Conservation (phyloP, 2,888 invertebrate species). For the Leucophenga montana region DNA sequence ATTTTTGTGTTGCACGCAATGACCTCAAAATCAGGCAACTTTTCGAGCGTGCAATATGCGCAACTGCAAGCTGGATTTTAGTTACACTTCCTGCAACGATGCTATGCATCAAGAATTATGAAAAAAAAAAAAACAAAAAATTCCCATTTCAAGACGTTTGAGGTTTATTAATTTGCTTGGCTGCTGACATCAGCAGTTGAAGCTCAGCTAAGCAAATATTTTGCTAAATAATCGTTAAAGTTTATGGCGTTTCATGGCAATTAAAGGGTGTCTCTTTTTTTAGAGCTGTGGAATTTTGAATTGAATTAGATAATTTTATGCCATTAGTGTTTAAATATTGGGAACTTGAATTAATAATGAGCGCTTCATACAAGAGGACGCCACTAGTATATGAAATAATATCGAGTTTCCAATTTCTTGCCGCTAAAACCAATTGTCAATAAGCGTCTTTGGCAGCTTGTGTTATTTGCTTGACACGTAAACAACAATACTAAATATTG, state of each 20-base stretch:
- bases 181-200: neutral
- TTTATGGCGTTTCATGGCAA: slow-evolving; percentile 2
- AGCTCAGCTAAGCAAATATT: neutral
- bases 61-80: neutral
- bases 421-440: too few relatives aligned
- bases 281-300: too few relatives aligned
- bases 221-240: neutral
- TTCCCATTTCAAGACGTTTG: neutral
- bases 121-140: neutral
- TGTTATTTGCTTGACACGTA: too few relatives aligned
- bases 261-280: too few relatives aligned
- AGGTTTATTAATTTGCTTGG: neutral
- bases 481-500: too few relatives aligned
- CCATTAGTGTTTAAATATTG: too few relatives aligned
- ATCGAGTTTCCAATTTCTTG: too few relatives aligned
- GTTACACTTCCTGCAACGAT: neutral
- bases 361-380: too few relatives aligned
- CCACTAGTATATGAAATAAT: too few relatives aligned
- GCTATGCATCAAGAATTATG: slow-evolving; percentile 16
- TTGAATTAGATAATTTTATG: too few relatives aligned
- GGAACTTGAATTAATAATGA: too few relatives aligned
- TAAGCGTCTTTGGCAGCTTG: too few relatives aligned
- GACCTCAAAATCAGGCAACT: slow-evolving; percentile 19
- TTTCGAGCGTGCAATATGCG: neutral
- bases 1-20: slow-evolving; percentile 11